These are phyloP conservation scores for Xenentodon cancila DNA, from an alignment of 2,797 vertebrate genomes.

Conservation along the genomic window DNA sequence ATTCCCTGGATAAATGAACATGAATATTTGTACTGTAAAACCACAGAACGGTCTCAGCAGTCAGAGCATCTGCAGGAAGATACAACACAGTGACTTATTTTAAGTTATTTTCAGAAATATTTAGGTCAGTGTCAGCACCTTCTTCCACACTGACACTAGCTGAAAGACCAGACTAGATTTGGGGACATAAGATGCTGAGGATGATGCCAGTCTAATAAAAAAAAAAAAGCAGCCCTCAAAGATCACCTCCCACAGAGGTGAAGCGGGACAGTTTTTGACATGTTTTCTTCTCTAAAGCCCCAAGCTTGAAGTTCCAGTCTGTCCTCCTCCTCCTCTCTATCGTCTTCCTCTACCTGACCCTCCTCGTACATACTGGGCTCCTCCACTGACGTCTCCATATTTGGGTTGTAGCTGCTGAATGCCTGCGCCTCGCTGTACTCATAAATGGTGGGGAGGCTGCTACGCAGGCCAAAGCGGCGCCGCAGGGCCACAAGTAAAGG, in stretches of 20 bases:
- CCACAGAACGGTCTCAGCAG: conserved; percentile 33
- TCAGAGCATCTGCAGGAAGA: conserved; percentile 46
- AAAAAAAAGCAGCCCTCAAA: conserved; percentile 42
- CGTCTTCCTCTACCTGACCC: conserved; percentile 66
- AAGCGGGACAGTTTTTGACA: conserved; percentile 67
- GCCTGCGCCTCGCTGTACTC: conserved; percentile 78
- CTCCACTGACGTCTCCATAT: conserved; percentile 77
- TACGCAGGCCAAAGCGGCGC: conserved; percentile 86
- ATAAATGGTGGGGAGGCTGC: conserved; percentile 90
- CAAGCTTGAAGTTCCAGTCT: conserved; percentile 70
- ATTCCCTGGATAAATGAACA: conserved; percentile 11
- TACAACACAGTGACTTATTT: conserved; percentile 44
- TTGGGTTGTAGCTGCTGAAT: conserved; percentile 56
- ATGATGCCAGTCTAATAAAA: conserved; percentile 40
- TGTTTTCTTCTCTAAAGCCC: conserved; percentile 56
- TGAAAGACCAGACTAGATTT: conserved; percentile 34
- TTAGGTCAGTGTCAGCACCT: conserved; percentile 49
- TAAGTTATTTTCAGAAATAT: conserved; percentile 57
- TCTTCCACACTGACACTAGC: conserved; percentile 42
- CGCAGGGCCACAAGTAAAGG: conserved; percentile 89
- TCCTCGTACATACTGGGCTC: conserved; percentile 80
- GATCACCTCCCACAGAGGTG: conserved; percentile 85
- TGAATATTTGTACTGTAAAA: conserved; percentile 33
- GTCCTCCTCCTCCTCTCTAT: conserved; percentile 73
- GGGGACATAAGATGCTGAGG: conserved; percentile 28